Evolutionary conservation across 2,113 vertebrate species (phyloP), one percentile per base, ranked within the genome.

Genomic region (Macquaria australasica): DNA sequence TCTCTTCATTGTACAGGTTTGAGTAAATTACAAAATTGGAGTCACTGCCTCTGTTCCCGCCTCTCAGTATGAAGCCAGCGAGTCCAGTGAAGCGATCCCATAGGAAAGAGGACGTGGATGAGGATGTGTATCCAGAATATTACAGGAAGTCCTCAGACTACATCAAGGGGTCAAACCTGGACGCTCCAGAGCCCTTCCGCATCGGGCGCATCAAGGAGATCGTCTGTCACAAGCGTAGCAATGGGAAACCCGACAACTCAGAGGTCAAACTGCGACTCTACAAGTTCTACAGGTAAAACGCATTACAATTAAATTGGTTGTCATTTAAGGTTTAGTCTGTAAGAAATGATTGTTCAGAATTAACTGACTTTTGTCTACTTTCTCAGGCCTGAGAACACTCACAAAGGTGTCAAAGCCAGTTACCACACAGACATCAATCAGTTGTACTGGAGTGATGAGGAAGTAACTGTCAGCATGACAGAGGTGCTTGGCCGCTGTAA

Each of bases 81-180:
- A 98, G 97, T 86, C 98, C 98, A 0, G 90, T 96, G 87, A 99
- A 99, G 78, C 93, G 98, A 8, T 95, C 97, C 0, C 96, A 96
- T 11, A 95, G 96, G 70, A 99, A 98, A 86, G 97, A 98, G 12
- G 96, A 98, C 0, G 97, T 98, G 89, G 97, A 99, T 0, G 98
- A 99, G 79, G 97, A 97, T 3, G 93, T 99, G 56, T 97, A 99
- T 83, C 98, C 98, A 0, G 98, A 99, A 87, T 97, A 99, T 84
- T 99, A 99, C 94, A 95, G 98, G 6, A 99, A 99, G 39, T 98
- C 96, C 23, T 99, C 98, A 0, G 98, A 99, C 84, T 99, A 99
- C 93, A 99, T 99, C 81, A 99, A 99, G 77, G 98, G 98, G 8
- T 99, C 98, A 89, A 99, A 99, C 94, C 91, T 97, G 86, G 97